Evolutionary conservation across 2,797 vertebrate species (phyloP), one percentile per base, ranked within the genome.

Genomic region (Sebastes baramenuke): DNA sequence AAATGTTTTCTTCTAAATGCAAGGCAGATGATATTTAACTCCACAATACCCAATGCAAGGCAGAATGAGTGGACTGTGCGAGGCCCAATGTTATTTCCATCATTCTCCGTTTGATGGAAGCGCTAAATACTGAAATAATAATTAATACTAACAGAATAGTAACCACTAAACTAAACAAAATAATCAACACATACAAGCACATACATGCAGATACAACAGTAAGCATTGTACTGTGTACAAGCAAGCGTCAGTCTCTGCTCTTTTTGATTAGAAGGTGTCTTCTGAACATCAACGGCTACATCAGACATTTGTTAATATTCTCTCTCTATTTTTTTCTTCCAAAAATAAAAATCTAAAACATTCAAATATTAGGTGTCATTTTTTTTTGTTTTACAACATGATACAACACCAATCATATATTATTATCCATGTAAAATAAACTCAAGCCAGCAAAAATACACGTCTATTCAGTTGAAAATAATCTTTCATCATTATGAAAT

Each of bases 321-420:
- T 84, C 49, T 75, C 46, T 52, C 13, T 65, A 16, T 65, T 62
- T 58, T 69, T 22, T 69, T 84, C 62, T 78, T 81, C 68, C 72
- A 93, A 93, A 94, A 95, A 93, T 92, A 94, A 93, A 93, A 90
- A 90, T 93, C 82, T 91, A 88, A 88, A 91, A 94, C 92, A 93
- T 94, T 94, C 90, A 94, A 88, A 90, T 87, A 84, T 86, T 64
- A 77, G 82, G 67, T 85, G 80, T 83, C 49, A 62, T 72, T 67
- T 54, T 42, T 42, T 25, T 38, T 77, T 62, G 66, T 74, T 81
- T 73, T 62, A 79, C 76, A 82, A 87, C 83, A 82, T 42, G 13
- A 42, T 77, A 86, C 64, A 87, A 87, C 87, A 93, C 69, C 80
- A 11, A 88, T 92, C 71, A 92, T 93, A 93, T 90, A 91, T 91